Evolutionary conservation across 2,797 vertebrate genomes (phyloP).

Genomic region (Cyclopterus lumpus): DNA sequence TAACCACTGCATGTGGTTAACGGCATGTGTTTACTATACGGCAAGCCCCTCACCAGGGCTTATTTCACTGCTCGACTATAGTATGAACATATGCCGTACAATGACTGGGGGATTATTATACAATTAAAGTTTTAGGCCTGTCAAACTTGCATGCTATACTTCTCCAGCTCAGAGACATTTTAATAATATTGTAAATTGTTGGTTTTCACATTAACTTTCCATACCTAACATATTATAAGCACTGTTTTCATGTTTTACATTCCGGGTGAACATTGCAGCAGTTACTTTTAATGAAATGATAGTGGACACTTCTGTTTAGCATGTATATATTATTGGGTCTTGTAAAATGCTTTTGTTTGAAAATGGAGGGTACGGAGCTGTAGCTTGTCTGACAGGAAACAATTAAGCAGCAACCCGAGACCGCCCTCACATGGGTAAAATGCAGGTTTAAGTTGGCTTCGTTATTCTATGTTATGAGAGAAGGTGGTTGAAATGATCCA

Average conservation of each 20-base stretch:
- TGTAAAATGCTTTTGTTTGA: slow-evolving; percentile 7
- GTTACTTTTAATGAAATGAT: slow-evolving; percentile 6
- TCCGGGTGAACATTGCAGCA: neutral
- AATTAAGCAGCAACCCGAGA: neutral
- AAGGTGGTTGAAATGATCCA: slow-evolving; percentile 14
- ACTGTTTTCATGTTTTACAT: neutral
- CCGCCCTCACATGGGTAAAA: neutral
- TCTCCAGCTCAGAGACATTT: neutral
- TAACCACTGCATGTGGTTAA: neutral
- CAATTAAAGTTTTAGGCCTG: neutral
- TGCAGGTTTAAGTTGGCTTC: neutral
- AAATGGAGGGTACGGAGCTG: neutral
- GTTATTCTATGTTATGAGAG: neutral
- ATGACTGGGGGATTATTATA: neutral
- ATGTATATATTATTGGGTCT: neutral
- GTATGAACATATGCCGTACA: neutral
- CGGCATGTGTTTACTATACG: neutral
- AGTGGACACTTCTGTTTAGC: neutral
- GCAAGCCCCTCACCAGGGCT: neutral
- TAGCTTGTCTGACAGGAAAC: neutral
- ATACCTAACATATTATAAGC: neutral
- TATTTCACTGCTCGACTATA: neutral
- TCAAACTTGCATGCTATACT: neutral
- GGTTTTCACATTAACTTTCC: neutral
- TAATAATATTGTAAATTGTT: neutral